A percentile compares a stretch with the other conserved stretches of the same genome.
phyloP scores from a whole-genome alignment of 2,797 vertebrate genomes.

The Cyclura pinguis region DNA sequence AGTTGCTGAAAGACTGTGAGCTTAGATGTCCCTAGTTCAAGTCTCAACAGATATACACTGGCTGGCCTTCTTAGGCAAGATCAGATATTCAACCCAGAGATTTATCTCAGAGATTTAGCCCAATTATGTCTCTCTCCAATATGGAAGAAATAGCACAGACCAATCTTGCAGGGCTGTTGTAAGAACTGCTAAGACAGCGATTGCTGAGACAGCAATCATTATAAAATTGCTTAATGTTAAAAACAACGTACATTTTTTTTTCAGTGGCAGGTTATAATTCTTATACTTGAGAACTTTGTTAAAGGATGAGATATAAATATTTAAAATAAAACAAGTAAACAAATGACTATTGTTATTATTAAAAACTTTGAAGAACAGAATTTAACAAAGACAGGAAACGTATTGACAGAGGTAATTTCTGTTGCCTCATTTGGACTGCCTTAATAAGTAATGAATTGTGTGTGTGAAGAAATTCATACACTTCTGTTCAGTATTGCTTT shows the following conservation, averaged over 20 bases:
- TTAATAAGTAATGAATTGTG: slow-evolving; percentile 52
- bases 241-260: slow-evolving; percentile 71
- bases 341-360: slow-evolving; percentile 74
- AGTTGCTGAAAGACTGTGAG: too few relatives aligned
- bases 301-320: slow-evolving; percentile 77
- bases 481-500: slow-evolving; percentile 49
- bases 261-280: slow-evolving; percentile 79
- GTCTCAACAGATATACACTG: neutral
- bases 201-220: neutral
- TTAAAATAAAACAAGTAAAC: neutral
- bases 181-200: neutral
- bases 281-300: slow-evolving; percentile 40
- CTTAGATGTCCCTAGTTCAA: neutral
- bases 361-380: slow-evolving; percentile 64
- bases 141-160: neutral
- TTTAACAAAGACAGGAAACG: slow-evolving; percentile 58
- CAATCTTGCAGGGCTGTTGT: neutral
- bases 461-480: slow-evolving; percentile 40
- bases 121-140: neutral
- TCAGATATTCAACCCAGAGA: too few relatives aligned
- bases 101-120: neutral
- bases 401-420: slow-evolving; percentile 57
- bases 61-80: neutral
- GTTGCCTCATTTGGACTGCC: slow-evolving; percentile 57
- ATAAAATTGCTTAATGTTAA: slow-evolving; percentile 40